Base-by-base conservation (phyloP, 2,888 invertebrate genomes). In the Lasioglossum calceatum region DNA sequence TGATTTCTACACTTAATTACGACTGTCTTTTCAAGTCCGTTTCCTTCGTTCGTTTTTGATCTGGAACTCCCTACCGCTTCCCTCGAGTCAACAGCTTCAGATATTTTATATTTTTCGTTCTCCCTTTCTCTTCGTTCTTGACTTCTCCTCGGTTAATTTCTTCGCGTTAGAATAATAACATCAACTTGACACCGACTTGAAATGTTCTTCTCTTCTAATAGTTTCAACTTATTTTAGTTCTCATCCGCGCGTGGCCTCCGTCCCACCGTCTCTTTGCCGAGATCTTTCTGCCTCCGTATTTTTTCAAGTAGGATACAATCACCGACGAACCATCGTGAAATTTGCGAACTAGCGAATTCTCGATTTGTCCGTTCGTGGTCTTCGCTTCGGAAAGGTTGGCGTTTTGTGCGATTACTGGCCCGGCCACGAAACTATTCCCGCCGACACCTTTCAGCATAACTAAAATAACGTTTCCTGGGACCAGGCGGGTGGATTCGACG, bases 401-500 rank as follows among this genome's bases (percentile, higher is more conserved):
- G 79, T 50, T 78, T 86, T 86, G 82, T 86, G 81, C 86, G 82
- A 75, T 75, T 86, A 67, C 79, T 73, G 67, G 39, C 67, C 47
- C 86, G 23, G 8, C 67, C 67, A 67, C 67, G 67, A 67, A 36
- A 67, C 4, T 50, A 42, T 72, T 73, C 44, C 16, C 76, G 32
- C 16, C n/a, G 75, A 78, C 27, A 70, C 54, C 64, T 16, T 73
- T 61, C 44, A 32, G 54, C 23, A 47, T 32, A 61, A 81, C 96
- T 97, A 98, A 96, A 98, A 98, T 94, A 98, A 96, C 93, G 98
- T 98, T 96, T 98, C 98, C 94, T 97, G 97, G 89, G 97, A 97
- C 96, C 97, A 97, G 88, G 92, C 90, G 54, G 93, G 93, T 78
- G 94, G 93, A 73, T 90, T 89, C 80, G 94, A 90, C 84, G 93